Conservation (phyloP, 2,888 invertebrate species). For the Theretra japonica region DNA sequence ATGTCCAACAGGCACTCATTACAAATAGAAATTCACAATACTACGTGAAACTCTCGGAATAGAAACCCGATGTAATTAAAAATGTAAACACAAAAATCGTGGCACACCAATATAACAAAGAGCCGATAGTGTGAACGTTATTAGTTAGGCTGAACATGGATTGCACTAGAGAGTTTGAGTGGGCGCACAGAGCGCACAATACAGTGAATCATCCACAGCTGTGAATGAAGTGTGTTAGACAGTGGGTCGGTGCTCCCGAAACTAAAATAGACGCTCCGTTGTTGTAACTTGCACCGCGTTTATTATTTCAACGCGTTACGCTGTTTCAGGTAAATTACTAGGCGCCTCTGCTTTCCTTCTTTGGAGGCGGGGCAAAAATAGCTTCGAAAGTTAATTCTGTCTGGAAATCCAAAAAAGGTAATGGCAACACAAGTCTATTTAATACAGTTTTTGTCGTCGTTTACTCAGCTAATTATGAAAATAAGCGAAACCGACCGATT, state of each 20-base stretch:
- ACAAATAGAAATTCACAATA: neutral
- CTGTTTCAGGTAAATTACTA: slow-evolving; percentile 52
- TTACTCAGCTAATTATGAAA: neutral
- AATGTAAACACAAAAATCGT: neutral
- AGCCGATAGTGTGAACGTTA: slow-evolving; percentile 1
- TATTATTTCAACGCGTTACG: slow-evolving; percentile 56
- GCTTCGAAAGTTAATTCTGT: slow-evolving; percentile 30
- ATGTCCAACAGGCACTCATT: neutral
- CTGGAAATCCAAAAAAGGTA: slow-evolving; percentile 4
- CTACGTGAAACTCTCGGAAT: slow-evolving; percentile 1
- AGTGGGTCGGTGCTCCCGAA: slow-evolving; percentile 71
- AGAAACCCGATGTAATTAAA: neutral
- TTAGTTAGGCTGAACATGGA: slow-evolving; percentile 52
- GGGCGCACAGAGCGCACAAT: slow-evolving; percentile 72
- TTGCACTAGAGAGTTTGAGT: slow-evolving; percentile 53
- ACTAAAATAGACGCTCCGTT: slow-evolving; percentile 66
- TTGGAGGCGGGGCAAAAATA: slow-evolving; percentile 28
- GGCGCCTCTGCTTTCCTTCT: slow-evolving; percentile 33
- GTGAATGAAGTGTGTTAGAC: slow-evolving; percentile 70
- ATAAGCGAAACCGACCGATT: slow-evolving; percentile 2
- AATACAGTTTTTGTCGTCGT: neutral
- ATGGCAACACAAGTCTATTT: neutral
- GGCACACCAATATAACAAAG: neutral
- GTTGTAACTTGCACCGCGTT: slow-evolving; percentile 56
- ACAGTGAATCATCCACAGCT: slow-evolving; percentile 69